Base-by-base conservation (phyloP, 1,140 invertebrate species). In the Ostrea denselamellosa region DNA sequence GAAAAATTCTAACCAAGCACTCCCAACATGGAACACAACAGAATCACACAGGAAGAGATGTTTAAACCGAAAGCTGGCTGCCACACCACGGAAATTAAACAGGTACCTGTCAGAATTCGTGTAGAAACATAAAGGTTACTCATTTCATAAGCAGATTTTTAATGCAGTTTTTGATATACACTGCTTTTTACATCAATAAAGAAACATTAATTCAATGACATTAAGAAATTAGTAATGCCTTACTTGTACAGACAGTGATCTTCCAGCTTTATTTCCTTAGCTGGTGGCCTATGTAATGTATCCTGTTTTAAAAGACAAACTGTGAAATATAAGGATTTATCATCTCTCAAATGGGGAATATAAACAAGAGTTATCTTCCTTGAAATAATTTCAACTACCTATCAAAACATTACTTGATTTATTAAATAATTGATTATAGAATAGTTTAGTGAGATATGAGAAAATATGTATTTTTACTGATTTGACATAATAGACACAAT, bases 1-100 rank as follows among this genome's bases (percentile, higher is more conserved):
- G 94, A 99, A 99, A 95, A 99, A 99, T 95, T 99, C 98, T 44
- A 97, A 95, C 98, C 98, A 99, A 90, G 99, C 97, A 91, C 98
- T 96, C 0, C 98, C 98, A 22, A 99, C 98, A 95, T 99, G 98
- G 92, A 99, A 98, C 0, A 99, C 98, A n/a, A 99, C 94, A 0
- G 98, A 99, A 90, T 97, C 96, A 94, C 98, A 99, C 0, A 99
- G 95, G 93, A 99, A 98, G 51, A 99, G 96, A 95, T 99, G 98
- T 92, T 99, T 99, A 52, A 99, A 97, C n/a, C 98, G 96, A 94
- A 99, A 99, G 94, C 98, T 99, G 34, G 98, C 98, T 19, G 98
- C 98, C 0, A 99, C 98, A 28, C 98, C 98, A 89, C 98, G 96
- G 93, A 98, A 99, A 95, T 99, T 99, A 92, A 99, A 99, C 84